Conservation (phyloP, 2,888 invertebrate species). For the Chamaedrilus cognettii region DNA sequence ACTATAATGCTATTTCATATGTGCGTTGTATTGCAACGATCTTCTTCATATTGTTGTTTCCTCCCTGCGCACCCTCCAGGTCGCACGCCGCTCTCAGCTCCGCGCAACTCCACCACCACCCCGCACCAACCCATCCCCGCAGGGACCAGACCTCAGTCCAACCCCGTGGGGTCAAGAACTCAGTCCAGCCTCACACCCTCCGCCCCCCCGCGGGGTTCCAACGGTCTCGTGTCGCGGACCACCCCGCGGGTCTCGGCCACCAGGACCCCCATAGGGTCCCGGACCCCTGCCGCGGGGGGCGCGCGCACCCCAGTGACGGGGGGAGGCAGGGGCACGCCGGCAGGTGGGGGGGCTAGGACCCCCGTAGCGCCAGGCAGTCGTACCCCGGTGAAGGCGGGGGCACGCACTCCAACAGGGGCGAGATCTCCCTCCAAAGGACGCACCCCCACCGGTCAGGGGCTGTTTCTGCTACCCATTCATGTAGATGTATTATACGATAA, state of each 20-base stretch:
- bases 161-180: not conserved
- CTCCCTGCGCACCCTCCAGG: no score
- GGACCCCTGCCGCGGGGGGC: conserved; percentile 4
- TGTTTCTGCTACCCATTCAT: no score
- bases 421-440: not conserved
- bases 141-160: not conserved
- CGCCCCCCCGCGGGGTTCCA: not conserved
- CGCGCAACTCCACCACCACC: not conserved
- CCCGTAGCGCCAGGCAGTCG: not conserved
- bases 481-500: no score
- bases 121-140: not conserved
- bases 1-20: no score
- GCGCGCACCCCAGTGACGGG: conserved; percentile 10
- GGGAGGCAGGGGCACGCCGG: not conserved
- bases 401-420: conserved; percentile 6
- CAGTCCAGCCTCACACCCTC: not conserved
- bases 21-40: no score
- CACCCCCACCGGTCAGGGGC: not conserved
- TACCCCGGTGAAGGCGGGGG: not conserved
- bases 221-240: not conserved
- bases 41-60: no score
- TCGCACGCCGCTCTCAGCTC: not conserved
- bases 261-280: conserved; percentile 10
- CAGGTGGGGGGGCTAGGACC: not conserved
- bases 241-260: conserved; percentile 2